Evolutionary conservation across 2,888 invertebrate species (phyloP), one percentile per base, ranked within the genome.

Genomic region (Physocephala rufipes): DNA sequence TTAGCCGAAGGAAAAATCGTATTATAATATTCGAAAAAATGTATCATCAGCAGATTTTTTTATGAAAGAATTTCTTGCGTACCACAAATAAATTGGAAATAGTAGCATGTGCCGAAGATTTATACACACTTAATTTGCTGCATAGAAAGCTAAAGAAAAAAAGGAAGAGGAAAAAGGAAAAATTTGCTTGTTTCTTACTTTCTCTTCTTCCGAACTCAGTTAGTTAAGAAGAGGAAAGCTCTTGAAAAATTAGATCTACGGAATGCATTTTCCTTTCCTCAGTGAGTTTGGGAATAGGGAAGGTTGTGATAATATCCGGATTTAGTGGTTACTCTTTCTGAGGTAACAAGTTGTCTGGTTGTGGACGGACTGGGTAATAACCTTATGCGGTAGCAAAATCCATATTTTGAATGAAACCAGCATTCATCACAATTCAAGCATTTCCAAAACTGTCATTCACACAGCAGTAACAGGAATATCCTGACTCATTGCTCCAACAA

Each of bases 251-350:
- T 75, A 73, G 71, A 72, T 74, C 4, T 36, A 36, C 36, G 9
- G 9, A 36, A 36, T 4, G 36, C 9, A 36, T 36, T 36, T 36
- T 36, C n/a, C n/a, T 36, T 4, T 36, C 36, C 9, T 36, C 9
- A 36, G 36, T 9, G 36, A 36, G 36, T n/a, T n/a, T n/a, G 70
- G 67, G 66, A 70, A 74, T 21, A 70, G 45, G 36, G 58, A 74
- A 73, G 76, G 77, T 74, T 74, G 28, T 74, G 75, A 75, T 73
- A 75, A 74, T 74, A 74, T 75, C 74, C 75, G 66, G 67, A 70
- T 61, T 70, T 70, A 66, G 26, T 53, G 45, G 45, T 21, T 45
- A 26, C 47, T 63, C n/a, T n/a, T 21, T 21, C 55, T 55, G 51
- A 55, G 28, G 67, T 55, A 9, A 19, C 67, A 47, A 47, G 7